Evolutionary conservation across 2,113 vertebrate genomes (phyloP).

Genomic region (Syngnathoides biaculeatus): DNA sequence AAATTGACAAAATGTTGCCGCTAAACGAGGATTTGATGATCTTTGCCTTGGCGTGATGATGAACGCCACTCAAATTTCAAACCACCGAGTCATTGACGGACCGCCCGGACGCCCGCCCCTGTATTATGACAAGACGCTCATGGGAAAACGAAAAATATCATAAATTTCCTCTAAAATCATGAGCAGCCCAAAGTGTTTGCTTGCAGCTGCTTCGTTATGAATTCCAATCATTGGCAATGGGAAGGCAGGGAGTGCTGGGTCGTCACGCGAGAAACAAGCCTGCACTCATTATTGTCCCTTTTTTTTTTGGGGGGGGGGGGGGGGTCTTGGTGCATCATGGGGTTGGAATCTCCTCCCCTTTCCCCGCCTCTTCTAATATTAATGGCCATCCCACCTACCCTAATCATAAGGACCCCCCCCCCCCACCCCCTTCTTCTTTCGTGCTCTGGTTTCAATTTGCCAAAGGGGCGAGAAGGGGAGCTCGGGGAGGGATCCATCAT

Average conservation of each 20-base stretch:
- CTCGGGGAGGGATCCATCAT: slow-evolving; percentile 93
- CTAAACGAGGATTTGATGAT: no score
- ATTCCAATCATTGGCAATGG: slow-evolving; percentile 92
- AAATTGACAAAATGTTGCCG: no score
- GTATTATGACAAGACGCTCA: slow-evolving; percentile 97
- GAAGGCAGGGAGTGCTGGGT: slow-evolving; percentile 92
- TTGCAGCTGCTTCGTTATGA: slow-evolving; percentile 99
- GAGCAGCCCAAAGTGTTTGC: slow-evolving; percentile 94
- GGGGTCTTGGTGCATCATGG: slow-evolving; percentile 79
- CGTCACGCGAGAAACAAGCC: slow-evolving; percentile 88
- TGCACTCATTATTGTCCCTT: not conserved
- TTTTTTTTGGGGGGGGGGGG: slow-evolving; percentile 85
- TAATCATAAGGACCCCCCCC: slow-evolving; percentile 87
- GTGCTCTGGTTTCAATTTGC: slow-evolving; percentile 98
- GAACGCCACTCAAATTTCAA: slow-evolving; percentile 71
- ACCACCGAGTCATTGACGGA: slow-evolving; percentile 82
- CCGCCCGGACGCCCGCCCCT: slow-evolving; percentile 50
- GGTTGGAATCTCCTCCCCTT: slow-evolving; percentile 77
- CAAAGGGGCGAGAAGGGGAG: slow-evolving; percentile 70
- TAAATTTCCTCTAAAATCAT: slow-evolving; percentile 99
- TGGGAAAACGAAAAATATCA: slow-evolving; percentile 91
- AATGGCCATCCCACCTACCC: slow-evolving; percentile 89
- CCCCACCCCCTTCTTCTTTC: slow-evolving; percentile 65
- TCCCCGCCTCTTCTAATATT: slow-evolving; percentile 81
- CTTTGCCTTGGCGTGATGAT: no score